Conservation (phyloP, 2,113 vertebrate genomes). For the Butorides virescens region DNA sequence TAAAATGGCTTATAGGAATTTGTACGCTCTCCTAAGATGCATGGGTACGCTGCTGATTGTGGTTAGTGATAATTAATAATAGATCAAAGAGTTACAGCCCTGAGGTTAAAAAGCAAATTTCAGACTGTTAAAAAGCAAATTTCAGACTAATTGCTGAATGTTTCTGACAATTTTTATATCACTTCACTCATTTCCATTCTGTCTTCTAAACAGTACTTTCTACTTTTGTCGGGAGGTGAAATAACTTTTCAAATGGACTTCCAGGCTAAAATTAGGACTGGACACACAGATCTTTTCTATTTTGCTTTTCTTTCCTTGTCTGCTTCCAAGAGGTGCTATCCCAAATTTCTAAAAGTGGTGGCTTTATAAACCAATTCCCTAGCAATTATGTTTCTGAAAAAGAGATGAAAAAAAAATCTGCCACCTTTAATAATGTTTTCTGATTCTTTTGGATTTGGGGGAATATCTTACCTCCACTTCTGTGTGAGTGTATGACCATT, state of each 20-base stretch:
- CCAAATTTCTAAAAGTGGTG: neutral
- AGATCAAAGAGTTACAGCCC: constrained; percentile 54
- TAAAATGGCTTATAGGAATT: neutral
- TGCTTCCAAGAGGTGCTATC: neutral
- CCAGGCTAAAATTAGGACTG: neutral
- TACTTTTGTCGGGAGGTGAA: neutral
- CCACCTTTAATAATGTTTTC: neutral
- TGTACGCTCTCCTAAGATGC: neutral
- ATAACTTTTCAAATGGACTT: neutral
- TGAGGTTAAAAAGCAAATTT: constrained; percentile 42
- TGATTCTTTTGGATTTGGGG: neutral
- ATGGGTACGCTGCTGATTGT: neutral
- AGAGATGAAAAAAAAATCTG: neutral
- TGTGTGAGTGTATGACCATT: neutral
- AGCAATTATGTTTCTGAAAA: neutral
- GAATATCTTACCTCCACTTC: neutral
- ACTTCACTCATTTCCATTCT: neutral
- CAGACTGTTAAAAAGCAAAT: constrained; percentile 42
- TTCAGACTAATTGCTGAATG: constrained; percentile 46
- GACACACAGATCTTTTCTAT: neutral
- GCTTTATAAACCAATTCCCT: neutral
- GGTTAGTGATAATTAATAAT: constrained; percentile 54
- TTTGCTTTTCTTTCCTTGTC: neutral
- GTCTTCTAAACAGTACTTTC: neutral
- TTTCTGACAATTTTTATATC: constrained; percentile 29